These are phyloP conservation scores for Mus minutoides DNA, from an alignment of 2,797 vertebrate species.

Conservation along the genomic window DNA sequence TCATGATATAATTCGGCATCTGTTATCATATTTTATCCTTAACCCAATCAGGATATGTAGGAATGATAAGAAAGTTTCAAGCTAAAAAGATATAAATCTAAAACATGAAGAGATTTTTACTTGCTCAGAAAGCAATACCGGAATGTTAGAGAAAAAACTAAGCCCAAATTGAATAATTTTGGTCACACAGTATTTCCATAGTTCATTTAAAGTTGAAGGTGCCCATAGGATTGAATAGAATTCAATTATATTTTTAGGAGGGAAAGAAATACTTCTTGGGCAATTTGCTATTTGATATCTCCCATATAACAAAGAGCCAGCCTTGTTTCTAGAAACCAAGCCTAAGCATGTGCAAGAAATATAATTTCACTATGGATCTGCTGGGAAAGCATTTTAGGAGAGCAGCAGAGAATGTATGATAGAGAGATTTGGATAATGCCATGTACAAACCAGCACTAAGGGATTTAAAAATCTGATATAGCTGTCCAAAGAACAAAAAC, in stretches of 20 bases:
- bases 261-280: background rate
- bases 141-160: background rate
- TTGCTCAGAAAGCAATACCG: conserved; percentile 47
- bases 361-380: conserved; percentile 36
- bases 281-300: background rate
- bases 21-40: conserved; percentile 27
- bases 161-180: background rate
- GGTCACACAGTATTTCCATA: conserved; percentile 2
- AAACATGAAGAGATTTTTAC: conserved; percentile 30
- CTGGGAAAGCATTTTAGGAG: conserved; percentile 30
- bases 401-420: background rate
- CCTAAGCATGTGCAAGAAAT: conserved; percentile 36
- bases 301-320: background rate
- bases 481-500: conserved; percentile 61
- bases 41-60: conserved; percentile 14
- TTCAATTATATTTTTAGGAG: background rate
- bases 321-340: conserved; percentile 32
- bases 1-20: conserved; percentile 11
- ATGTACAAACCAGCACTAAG: conserved; percentile 63
- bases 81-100: conserved; percentile 14
- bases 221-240: background rate
- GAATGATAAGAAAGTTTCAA: conserved; percentile 42
- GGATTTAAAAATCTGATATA: conserved; percentile 73
- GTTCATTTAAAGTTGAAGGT: conserved; percentile 2
- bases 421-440: conserved; percentile 60